A percentile compares a stretch with the other conserved stretches of the same genome.
Conservation (phyloP, 2,888 invertebrate genomes). For the Xiphydria camelus region DNA sequence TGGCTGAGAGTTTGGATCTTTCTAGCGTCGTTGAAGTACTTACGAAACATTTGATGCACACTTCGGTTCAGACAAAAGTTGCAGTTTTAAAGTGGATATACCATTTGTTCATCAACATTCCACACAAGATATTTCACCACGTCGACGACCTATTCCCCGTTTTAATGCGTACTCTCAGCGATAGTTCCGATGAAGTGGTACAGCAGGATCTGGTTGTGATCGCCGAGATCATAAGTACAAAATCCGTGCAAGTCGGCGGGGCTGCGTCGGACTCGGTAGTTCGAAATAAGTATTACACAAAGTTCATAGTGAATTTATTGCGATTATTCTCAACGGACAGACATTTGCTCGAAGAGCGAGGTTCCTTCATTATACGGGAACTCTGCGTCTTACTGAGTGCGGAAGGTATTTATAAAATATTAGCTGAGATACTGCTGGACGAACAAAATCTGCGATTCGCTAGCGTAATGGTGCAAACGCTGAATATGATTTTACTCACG, state of each 20-base stretch:
- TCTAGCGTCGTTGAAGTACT: slow-evolving; percentile 81
- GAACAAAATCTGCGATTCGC: slow-evolving; percentile 84
- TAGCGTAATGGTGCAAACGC: slow-evolving; percentile 86
- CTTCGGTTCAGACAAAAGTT: slow-evolving; percentile 93
- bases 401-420: slow-evolving; percentile 88
- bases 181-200: slow-evolving; percentile 94
- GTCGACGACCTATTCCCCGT: slow-evolving; percentile 76
- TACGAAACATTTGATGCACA: slow-evolving; percentile 80
- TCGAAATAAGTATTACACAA: slow-evolving; percentile 70
- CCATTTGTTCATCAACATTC: slow-evolving; percentile 86
- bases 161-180: slow-evolving; percentile 82
- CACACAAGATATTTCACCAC: slow-evolving; percentile 77
- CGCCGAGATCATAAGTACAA: slow-evolving; percentile 75
- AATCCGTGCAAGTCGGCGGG: slow-evolving; percentile 46
- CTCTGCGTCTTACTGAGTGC: slow-evolving; percentile 90
- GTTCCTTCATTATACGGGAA: slow-evolving; percentile 95
- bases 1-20: slow-evolving; percentile 66
- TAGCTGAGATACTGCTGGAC: slow-evolving; percentile 79
- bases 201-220: slow-evolving; percentile 90
- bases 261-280: slow-evolving; percentile 24
- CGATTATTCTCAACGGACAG: slow-evolving; percentile 84
- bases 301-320: slow-evolving; percentile 85
- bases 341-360: slow-evolving; percentile 84
- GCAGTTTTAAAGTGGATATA: slow-evolving; percentile 95
- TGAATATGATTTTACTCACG: slow-evolving; percentile 91